These are phyloP conservation scores for Pristionchus maxplancki DNA, from an alignment of 2,888 invertebrate genomes.

Conservation along the genomic window DNA sequence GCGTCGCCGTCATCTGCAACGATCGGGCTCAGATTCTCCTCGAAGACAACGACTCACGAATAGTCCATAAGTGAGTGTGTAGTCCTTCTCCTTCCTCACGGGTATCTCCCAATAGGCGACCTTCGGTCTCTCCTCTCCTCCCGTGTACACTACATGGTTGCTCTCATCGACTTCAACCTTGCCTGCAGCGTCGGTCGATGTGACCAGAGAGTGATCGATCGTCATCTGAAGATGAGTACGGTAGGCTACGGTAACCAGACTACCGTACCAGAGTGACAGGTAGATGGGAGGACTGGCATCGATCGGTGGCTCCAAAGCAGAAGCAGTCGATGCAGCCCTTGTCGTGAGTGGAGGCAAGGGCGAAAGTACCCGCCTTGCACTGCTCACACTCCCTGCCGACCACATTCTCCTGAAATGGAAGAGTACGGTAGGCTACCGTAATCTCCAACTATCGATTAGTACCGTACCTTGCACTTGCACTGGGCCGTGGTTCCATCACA, in stretches of 20 bases:
- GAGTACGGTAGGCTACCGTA: not conserved
- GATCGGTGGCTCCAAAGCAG: slow-evolving; percentile 93
- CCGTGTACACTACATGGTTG: slow-evolving; percentile 44
- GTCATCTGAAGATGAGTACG: slow-evolving; percentile 55
- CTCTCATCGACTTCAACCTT: slow-evolving; percentile 64
- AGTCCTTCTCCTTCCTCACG: slow-evolving; percentile 86
- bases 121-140: slow-evolving; percentile 54
- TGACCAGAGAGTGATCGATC: slow-evolving; percentile 64
- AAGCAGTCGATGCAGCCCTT: slow-evolving; percentile 96
- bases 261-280: slow-evolving; percentile 63
- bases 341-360: slow-evolving; percentile 86
- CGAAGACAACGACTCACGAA: slow-evolving; percentile 50
- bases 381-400: slow-evolving; percentile 88
- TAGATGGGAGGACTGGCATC: slow-evolving; percentile 87
- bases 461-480: slow-evolving; percentile 86
- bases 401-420: slow-evolving; percentile 82
- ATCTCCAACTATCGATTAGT: too few species aligned
- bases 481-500: slow-evolving; percentile 87
- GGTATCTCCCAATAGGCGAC: slow-evolving; percentile 87
- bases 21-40: not conserved
- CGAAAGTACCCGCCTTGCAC: slow-evolving; percentile 92
- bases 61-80: slow-evolving; percentile 80
- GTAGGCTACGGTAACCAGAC: not conserved
- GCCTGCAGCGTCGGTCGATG: slow-evolving; percentile 66
- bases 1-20: slow-evolving; percentile 68